phyloP scores from a whole-genome alignment of 2,888 invertebrate species.

The Arrhopalites spinosus region DNA sequence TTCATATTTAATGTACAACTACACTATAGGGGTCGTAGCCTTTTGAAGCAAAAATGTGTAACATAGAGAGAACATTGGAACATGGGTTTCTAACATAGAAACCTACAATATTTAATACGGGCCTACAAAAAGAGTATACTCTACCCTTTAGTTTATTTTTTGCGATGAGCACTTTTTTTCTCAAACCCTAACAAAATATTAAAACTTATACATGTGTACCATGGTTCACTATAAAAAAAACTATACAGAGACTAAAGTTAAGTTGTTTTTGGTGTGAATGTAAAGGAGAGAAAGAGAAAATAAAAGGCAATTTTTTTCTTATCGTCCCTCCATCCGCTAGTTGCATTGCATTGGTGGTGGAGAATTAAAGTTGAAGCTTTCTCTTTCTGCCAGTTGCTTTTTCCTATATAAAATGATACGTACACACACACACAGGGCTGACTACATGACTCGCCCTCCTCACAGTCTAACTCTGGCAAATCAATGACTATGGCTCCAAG shows the following conservation, averaged over 20 bases:
- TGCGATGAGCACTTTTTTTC: not conserved
- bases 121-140: too few relatives aligned
- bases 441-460: slow-evolving; percentile 2
- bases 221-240: not conserved
- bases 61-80: not conserved
- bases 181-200: not conserved
- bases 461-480: too few relatives aligned
- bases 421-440: not conserved
- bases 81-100: not conserved
- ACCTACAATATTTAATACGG: not conserved
- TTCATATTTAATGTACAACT: slow-evolving; percentile 31
- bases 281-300: not conserved
- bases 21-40: not conserved
- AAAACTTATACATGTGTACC: not conserved
- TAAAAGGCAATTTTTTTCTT: slow-evolving; percentile 30
- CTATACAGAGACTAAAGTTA: not conserved
- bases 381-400: not conserved
- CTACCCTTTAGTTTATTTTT: not conserved
- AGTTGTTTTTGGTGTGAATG: slow-evolving; percentile 3
- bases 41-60: not conserved
- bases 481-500: slow-evolving; percentile 9
- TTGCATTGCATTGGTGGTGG: not conserved
- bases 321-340: slow-evolving; percentile 28
- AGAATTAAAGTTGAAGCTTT: not conserved
- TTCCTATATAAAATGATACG: not conserved